Evolutionary conservation across 2,797 vertebrate species (phyloP), one percentile per base, ranked within the genome.

Genomic region (Euthynnus affinis): DNA sequence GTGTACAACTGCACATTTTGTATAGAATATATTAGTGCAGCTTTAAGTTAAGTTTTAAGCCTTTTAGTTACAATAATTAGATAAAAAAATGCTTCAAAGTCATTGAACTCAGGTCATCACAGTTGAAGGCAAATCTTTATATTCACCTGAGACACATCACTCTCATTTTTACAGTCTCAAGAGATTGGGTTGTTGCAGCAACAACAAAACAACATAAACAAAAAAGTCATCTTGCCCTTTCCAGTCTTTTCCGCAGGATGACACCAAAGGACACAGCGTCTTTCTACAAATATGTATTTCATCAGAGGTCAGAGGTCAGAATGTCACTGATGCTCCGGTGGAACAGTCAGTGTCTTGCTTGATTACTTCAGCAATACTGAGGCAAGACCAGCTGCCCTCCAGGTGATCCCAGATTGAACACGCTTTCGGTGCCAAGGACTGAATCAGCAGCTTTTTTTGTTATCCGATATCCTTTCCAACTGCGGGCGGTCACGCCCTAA

Each of bases 401-500:
- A 73, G 87, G 74, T 87, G 86, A 85, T 79, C 83, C 65, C 2
- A 10, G 49, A 60, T 6, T 71, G 34, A 76, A 74, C 67, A 55
- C 69, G 14, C 25, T 18, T 18, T 51, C 2, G 52, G 44, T 58
- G 58, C 82, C 68, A 66, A 61, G 22, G 13, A 20, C 82, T 84
- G 82, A 88, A 61, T 89, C 81, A 86, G 88, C 86, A 80, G 61
- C 53, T 80, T 84, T 61, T 40, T 48, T 20, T 25, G 27, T 64
- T 56, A 71, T 67, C 61, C 62, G 83, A 83, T 66, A 71, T 82
- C 82, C 62, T 70, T 74, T 49, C 29, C 14, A 23, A 77, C 64
- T 81, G 76, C 0, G 0, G 59, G 27, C 78, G 57, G 80, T 64
- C 71, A n/a, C 34, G 25, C 69, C 72, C 37, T 14, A 6, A 55